phyloP scores from a whole-genome alignment of 2,888 invertebrate species.

The Sphinx pinastri region DNA sequence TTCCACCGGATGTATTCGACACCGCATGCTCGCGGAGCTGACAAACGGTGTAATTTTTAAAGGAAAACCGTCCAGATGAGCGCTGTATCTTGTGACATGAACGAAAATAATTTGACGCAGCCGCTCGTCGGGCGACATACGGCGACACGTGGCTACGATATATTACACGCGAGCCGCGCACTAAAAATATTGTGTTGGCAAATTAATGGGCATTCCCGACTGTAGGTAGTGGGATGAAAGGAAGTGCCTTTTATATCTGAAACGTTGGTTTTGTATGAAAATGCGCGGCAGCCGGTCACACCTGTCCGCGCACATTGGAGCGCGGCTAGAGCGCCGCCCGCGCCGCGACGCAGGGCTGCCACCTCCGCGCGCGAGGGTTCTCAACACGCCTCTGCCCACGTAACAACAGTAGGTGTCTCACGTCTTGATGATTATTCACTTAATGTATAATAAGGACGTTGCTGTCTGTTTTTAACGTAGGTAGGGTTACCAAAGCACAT shows the following conservation, averaged over 20 bases:
- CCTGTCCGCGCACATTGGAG: conserved; percentile 76
- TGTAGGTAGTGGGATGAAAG: conserved; percentile 83
- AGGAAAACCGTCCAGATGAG: conserved; percentile 83
- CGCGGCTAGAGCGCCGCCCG: conserved; percentile 40
- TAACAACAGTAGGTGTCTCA: neutral
- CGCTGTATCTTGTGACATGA: conserved; percentile 82
- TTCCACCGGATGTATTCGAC: conserved; percentile 69
- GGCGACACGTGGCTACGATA: conserved; percentile 83
- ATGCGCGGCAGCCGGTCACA: conserved; percentile 80
- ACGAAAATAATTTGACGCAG: conserved; percentile 84
- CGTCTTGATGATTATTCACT: conserved; percentile 1
- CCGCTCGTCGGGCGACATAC: conserved; percentile 81
- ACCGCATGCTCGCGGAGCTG: conserved; percentile 63
- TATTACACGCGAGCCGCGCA: conserved; percentile 83
- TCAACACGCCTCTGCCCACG: neutral
- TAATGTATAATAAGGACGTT: neutral
- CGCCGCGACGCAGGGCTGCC: conserved; percentile 51
- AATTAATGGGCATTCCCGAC: conserved; percentile 84
- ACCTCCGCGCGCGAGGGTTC: neutral
- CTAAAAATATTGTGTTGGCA: conserved; percentile 85
- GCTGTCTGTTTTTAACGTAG: neutral
- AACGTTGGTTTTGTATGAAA: conserved; percentile 83
- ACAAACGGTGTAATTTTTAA: conserved; percentile 79
- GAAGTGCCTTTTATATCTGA: conserved; percentile 84
- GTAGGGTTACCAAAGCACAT: neutral